These are phyloP conservation scores for Hydropotes inermis DNA, from an alignment of 2,113 vertebrate genomes.

Conservation along the genomic window DNA sequence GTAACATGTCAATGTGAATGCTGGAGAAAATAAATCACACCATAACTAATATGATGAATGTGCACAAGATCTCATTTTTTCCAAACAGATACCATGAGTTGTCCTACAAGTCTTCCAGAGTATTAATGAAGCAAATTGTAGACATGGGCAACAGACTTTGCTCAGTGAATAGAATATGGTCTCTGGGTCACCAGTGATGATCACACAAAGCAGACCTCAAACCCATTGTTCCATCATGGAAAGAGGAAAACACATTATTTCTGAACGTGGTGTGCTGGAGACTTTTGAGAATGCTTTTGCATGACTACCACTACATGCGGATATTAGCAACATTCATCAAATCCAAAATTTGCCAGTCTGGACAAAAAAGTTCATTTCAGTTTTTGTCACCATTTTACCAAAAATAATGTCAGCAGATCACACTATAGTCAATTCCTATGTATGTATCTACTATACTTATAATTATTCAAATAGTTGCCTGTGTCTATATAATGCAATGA, in stretches of 20 bases:
- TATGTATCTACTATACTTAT: background rate
- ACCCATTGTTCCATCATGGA: background rate
- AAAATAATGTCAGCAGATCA: background rate
- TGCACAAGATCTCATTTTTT: background rate
- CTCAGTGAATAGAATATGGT: background rate
- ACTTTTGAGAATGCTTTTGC: background rate
- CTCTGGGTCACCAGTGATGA: background rate
- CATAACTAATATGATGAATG: background rate
- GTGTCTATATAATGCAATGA: background rate
- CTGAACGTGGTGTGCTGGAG: background rate
- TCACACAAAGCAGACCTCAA: background rate
- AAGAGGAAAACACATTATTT: background rate
- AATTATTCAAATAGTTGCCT: background rate
- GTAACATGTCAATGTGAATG: background rate
- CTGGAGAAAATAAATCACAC: background rate
- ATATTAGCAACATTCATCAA: background rate
- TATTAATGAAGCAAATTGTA: background rate
- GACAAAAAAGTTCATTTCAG: background rate
- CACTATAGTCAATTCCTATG: background rate
- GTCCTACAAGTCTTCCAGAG: background rate
- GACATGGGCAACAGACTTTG: background rate
- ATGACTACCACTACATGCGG: background rate
- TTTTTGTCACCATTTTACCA: background rate
- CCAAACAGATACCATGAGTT: background rate
- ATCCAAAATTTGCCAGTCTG: background rate